phyloP scores from a whole-genome alignment of 2,888 invertebrate genomes.

The Pseudolycoriella hygida region DNA sequence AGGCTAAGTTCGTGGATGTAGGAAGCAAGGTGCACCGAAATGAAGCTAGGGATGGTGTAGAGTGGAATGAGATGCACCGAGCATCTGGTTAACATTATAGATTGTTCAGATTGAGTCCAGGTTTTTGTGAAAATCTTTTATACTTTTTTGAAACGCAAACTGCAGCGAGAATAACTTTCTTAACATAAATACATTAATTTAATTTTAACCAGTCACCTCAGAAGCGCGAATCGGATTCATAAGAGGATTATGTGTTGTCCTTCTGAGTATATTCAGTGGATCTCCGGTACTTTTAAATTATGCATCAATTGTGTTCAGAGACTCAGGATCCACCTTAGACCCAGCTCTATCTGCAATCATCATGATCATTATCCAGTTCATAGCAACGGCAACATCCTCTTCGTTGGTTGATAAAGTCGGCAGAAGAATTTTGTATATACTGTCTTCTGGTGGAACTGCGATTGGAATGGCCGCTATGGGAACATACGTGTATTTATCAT shows the following conservation, averaged over 20 bases:
- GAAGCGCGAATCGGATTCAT: constrained; percentile 1
- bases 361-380: constrained; percentile 10
- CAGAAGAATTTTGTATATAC: constrained; percentile 8
- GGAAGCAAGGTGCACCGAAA: too few relatives aligned
- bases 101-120: too few relatives aligned
- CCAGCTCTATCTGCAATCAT: constrained; percentile 11
- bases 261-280: constrained; percentile 10
- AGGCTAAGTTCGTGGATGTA: too few relatives aligned
- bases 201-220: neutral
- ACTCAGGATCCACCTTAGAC: constrained; percentile 9
- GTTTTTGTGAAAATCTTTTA: too few relatives aligned
- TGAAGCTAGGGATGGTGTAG: too few relatives aligned
- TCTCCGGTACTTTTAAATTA: constrained; percentile 11
- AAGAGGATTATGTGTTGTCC: constrained; percentile 9
- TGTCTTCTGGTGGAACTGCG: constrained; percentile 7
- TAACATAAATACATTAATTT: too few relatives aligned
- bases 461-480: constrained; percentile 8
- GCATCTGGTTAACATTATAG: too few relatives aligned
- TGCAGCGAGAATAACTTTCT: too few relatives aligned
- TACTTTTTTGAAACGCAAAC: too few relatives aligned
- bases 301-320: constrained; percentile 10
- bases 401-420: constrained; percentile 10
- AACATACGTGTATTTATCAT: constrained; percentile 7
- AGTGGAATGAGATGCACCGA: too few relatives aligned
- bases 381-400: constrained; percentile 11